phyloP scores from a whole-genome alignment of 2,888 invertebrate genomes.

The Neoaliturus tenellus region DNA sequence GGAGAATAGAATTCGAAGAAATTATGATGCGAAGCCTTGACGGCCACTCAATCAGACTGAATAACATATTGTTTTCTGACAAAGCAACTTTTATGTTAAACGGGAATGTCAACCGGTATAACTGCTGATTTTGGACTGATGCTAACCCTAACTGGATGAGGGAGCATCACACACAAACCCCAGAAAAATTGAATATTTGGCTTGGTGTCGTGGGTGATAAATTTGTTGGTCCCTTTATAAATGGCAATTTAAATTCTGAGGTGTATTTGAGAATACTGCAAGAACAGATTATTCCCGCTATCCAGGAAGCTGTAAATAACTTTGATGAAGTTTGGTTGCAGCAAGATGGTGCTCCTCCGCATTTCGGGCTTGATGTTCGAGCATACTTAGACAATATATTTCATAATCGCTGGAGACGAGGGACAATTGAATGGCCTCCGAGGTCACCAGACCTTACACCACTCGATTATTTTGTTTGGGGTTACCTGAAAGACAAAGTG shows the following conservation, averaged over 20 bases:
- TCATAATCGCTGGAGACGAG: background rate
- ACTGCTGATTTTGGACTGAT: conserved; percentile 19
- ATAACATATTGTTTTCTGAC: conserved; percentile 30
- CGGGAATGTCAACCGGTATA: conserved; percentile 30
- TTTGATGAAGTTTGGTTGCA: conserved; percentile 1
- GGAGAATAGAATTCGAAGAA: background rate
- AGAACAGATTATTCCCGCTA: background rate
- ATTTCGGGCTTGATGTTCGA: too few relatives aligned
- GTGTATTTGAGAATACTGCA: background rate
- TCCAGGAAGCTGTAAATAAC: background rate
- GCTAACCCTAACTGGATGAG: conserved; percentile 40
- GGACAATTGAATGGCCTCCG: background rate
- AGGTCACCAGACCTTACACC: background rate
- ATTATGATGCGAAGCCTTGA: background rate
- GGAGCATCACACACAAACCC: conserved; percentile 24
- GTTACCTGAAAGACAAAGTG: background rate
- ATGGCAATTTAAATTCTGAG: background rate
- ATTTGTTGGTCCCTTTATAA: background rate
- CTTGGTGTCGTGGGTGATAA: conserved; percentile 1
- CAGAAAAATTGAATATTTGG: conserved; percentile 46
- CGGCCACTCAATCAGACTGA: background rate
- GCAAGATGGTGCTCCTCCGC: background rate
- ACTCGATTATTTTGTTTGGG: background rate
- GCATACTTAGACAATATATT: too few relatives aligned
- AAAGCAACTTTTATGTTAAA: conserved; percentile 14